Evolutionary conservation across 2,113 vertebrate genomes (phyloP).

Genomic region (Smithornis capensis): DNA sequence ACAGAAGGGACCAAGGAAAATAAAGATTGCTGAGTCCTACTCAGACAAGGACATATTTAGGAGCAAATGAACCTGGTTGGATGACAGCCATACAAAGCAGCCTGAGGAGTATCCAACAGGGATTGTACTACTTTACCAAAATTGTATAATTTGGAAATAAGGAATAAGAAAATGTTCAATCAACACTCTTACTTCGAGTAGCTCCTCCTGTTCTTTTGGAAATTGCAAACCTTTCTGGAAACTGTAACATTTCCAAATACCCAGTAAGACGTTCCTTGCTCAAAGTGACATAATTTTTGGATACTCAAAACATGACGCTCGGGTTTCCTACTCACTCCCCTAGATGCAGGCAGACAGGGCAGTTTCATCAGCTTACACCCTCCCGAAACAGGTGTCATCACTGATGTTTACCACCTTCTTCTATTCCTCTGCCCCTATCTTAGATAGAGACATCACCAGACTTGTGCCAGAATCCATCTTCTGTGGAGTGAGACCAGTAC

Average conservation of each 20-base stretch:
- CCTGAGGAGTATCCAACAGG: neutral
- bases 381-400: neutral
- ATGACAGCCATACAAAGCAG: neutral
- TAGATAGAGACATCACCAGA: neutral
- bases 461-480: accelerated
- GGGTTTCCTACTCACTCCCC: neutral
- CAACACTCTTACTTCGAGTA: neutral
- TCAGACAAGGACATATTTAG: neutral
- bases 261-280: neutral
- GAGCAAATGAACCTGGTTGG: neutral
- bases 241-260: neutral
- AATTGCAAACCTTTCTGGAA: neutral
- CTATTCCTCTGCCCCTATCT: accelerated
- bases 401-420: neutral
- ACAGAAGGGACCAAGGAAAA: neutral
- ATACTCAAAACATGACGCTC: accelerated
- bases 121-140: neutral
- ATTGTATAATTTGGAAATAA: neutral
- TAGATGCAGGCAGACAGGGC: neutral
- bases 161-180: neutral
- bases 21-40: neutral
- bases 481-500: neutral
- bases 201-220: neutral
- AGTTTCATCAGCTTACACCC: neutral
- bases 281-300: neutral